Percentiles rank a stretch among this genome's conserved stretches.
Evolutionary conservation across 1,140 invertebrate genomes (phyloP).

Genomic region (Macrosteles quadrilineatus): DNA sequence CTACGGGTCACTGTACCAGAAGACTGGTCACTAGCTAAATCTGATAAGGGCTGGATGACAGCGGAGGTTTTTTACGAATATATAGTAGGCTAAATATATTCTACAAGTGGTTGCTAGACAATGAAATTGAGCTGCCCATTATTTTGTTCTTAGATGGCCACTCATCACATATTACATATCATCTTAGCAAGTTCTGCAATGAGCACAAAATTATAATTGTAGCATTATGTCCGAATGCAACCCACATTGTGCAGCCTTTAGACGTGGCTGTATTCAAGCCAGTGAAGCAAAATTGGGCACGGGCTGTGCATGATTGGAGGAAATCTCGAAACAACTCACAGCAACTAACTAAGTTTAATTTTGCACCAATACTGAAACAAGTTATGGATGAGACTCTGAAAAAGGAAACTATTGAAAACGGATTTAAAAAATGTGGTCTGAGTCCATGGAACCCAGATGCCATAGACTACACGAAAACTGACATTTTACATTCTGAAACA

Average conservation of each 20-base stretch:
- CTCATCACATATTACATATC: constrained; percentile 46
- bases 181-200: constrained; percentile 48
- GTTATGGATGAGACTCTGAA: background rate
- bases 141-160: constrained; percentile 52
- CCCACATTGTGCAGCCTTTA: constrained; percentile 51
- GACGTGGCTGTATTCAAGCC: constrained; percentile 49
- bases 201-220: constrained; percentile 46
- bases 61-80: constrained; percentile 47
- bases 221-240: constrained; percentile 49
- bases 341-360: background rate
- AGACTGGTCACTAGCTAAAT: constrained; percentile 45
- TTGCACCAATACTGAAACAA: background rate
- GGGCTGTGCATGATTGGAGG: constrained; percentile 36
- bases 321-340: background rate
- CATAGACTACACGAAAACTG: constrained; percentile 44
- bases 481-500: background rate
- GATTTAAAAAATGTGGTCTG: constrained; percentile 46
- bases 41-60: constrained; percentile 51
- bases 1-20: too few species aligned
- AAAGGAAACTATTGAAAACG: constrained; percentile 43
- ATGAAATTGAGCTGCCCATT: constrained; percentile 46
- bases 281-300: constrained; percentile 47
- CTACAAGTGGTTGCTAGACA: constrained; percentile 49
- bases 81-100: constrained; percentile 51
- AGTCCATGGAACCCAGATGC: constrained; percentile 45